Conservation (phyloP, 2,113 vertebrate genomes). For the Laticauda laticaudata region DNA sequence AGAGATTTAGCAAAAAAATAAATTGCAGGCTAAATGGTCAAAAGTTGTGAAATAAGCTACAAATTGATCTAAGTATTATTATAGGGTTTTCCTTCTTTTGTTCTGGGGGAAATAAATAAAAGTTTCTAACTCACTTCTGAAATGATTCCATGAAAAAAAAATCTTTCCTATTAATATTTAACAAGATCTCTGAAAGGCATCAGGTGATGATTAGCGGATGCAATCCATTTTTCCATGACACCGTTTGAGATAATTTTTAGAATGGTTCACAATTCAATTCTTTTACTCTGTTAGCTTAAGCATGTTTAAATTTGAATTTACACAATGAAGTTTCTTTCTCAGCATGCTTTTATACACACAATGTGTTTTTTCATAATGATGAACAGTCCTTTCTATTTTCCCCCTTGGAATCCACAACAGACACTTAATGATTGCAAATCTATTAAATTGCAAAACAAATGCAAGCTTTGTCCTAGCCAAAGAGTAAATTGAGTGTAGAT, state of each 20-base stretch:
- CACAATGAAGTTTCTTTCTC: neutral
- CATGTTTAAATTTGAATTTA: neutral
- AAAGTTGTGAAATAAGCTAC: neutral
- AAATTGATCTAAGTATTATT: neutral
- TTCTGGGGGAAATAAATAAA: neutral
- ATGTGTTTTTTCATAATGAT: neutral
- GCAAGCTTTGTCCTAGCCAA: slow-evolving; percentile 28
- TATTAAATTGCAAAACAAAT: slow-evolving; percentile 39
- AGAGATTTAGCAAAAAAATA: neutral
- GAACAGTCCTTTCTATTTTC: neutral
- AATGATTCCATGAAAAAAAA: neutral
- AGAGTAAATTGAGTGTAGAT: slow-evolving; percentile 31
- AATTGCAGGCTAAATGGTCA: neutral
- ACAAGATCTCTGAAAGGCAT: neutral
- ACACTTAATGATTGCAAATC: slow-evolving; percentile 31
- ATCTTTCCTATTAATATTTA: neutral
- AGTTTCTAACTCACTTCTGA: neutral
- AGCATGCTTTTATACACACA: neutral
- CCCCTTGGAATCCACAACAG: slow-evolving; percentile 10
- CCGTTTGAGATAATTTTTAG: neutral
- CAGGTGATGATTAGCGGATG: neutral
- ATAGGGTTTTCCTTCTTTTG: neutral
- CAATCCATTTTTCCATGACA: neutral
- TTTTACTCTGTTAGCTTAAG: neutral
- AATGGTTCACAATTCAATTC: neutral